Percentiles rank a stretch among this genome's conserved stretches.
phyloP scores from a whole-genome alignment of 2,113 vertebrate genomes.

The Phalacrocorax carbo region DNA sequence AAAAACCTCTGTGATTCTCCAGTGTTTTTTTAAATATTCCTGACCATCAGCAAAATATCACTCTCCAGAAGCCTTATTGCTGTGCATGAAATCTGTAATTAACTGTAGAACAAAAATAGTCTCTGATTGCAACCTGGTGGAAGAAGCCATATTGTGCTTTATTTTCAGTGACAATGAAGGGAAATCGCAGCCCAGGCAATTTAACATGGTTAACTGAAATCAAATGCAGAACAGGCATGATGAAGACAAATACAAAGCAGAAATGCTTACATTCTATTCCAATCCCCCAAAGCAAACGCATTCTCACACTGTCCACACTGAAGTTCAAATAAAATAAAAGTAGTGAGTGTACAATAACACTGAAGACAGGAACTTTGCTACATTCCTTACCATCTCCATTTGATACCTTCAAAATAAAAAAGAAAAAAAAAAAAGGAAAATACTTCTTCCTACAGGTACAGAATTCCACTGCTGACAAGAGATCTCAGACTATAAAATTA shows the following conservation, averaged over 20 bases:
- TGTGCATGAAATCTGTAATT: conserved; percentile 2
- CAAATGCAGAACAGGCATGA: background rate
- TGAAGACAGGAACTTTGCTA: background rate
- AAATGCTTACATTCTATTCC: background rate
- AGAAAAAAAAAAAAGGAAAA: background rate
- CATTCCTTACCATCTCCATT: background rate
- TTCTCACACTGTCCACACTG: background rate
- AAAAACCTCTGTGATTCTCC: background rate
- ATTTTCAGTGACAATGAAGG: background rate
- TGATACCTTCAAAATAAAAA: background rate
- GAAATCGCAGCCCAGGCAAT: background rate
- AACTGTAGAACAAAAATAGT: background rate
- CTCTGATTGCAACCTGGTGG: background rate
- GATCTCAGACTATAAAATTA: background rate
- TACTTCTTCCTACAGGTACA: background rate
- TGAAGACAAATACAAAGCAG: background rate
- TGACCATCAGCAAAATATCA: background rate
- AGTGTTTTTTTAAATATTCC: background rate
- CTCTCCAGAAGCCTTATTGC: background rate
- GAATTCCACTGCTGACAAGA: background rate
- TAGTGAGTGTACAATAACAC: background rate
- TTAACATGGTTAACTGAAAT: background rate
- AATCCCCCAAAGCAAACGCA: background rate
- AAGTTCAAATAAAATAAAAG: background rate
- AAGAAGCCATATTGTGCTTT: background rate